Conservation (phyloP, 2,888 invertebrate genomes). For the Sisyra nigra region DNA sequence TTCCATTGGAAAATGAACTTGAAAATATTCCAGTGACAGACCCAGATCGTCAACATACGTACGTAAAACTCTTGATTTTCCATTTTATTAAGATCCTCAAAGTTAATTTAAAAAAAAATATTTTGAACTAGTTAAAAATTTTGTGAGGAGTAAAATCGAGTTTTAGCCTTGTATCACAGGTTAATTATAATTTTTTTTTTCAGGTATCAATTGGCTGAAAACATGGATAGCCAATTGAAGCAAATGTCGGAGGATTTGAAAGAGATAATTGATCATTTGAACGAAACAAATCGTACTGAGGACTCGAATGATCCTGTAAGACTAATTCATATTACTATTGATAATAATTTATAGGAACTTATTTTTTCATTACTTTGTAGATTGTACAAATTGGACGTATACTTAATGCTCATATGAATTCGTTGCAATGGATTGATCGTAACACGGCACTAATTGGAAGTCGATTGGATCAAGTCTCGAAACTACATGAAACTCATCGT, state of each 20-base stretch:
- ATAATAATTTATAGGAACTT: not conserved
- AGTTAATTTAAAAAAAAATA: too few species aligned
- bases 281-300: conserved; percentile 69
- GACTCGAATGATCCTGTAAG: conserved; percentile 75
- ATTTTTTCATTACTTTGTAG: conserved; percentile 26
- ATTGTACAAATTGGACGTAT: conserved; percentile 87
- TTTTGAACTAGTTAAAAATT: too few species aligned
- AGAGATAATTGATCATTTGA: conserved; percentile 87
- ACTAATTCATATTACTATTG: conserved; percentile 12
- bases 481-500: conserved; percentile 59
- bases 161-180: too few species aligned
- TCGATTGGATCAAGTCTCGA: conserved; percentile 66
- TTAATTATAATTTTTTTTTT: too few species aligned
- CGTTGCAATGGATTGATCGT: conserved; percentile 86
- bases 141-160: too few species aligned
- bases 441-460: conserved; percentile 62
- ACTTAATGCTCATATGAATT: conserved; percentile 91
- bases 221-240: conserved; percentile 78
- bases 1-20: conserved; percentile 71
- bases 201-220: conserved; percentile 76
- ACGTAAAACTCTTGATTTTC: conserved; percentile 19
- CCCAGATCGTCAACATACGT: conserved; percentile 81
- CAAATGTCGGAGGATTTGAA: conserved; percentile 92
- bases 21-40: conserved; percentile 54
- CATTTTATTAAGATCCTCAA: not conserved